Base-by-base conservation (phyloP, 2,888 invertebrate genomes). In the Epinotia nisella region DNA sequence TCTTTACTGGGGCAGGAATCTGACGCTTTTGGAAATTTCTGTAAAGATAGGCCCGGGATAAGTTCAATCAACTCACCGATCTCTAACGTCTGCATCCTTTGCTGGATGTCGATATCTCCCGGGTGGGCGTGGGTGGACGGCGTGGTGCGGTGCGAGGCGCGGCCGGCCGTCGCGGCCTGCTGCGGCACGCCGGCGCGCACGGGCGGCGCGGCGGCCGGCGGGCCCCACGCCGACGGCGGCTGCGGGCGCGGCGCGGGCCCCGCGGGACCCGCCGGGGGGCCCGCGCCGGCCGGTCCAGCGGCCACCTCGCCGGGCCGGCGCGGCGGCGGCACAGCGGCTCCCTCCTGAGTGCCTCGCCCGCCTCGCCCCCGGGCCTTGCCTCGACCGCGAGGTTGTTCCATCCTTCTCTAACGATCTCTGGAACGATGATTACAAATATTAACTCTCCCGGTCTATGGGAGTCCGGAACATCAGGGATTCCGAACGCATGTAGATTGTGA, bases 191-290 rank as follows among this genome's bases (percentile, higher is more conserved):
- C 89, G 0, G 91, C 89, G 10, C 91, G 80, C 0, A 90, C 87
- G 0, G 89, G 87, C 1, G 90, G 88, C 0, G 86, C 85, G 0
- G 82, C 85, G 0, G 87, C 71, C 0, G 91, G 91, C 15, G 90
- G 85, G 0, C 89, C 92, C 92, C 92, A 93, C 0, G 92, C 90
- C 0, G 88, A 83, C 0, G 91, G 90, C 3, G 91, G 91, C 74
- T 89, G 90, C 2, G 91, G 90, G 0, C 90, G 86, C 1, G 90
- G 90, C 0, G 82, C 84, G 0, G 82, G 67, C 0, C 10, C 49
- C 11, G 24, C 21, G 9, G 82, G 82, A 1, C 80, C 75, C 5
- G 78, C 49, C 82, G 82, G n/a, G n/a, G 13, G 79, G 83, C 13
- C 83, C 81, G 0, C 84, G 81, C 1, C 84, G 83, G 80, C 82